A percentile compares a stretch with the other conserved stretches of the same genome.
Evolutionary conservation across 2,888 invertebrate species (phyloP).

Genomic region (Drosophila diplacantha): DNA sequence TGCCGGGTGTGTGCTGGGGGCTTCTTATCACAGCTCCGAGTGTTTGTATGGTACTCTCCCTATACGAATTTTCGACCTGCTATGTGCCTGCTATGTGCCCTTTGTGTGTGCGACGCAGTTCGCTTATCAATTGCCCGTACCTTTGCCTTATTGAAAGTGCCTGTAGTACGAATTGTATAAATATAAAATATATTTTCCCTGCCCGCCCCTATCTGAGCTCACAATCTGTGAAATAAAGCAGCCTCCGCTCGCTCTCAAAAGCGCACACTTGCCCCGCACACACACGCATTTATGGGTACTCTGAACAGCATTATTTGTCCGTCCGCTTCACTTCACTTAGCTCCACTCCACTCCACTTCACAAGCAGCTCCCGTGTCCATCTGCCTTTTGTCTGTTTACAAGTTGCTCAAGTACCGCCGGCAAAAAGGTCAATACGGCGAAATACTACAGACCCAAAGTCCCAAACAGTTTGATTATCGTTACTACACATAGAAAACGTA

Average conservation of each 20-base stretch:
- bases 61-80: conserved; percentile 3
- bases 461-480: conserved; percentile 6
- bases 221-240: conserved; percentile 50
- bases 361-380: conserved; percentile 17
- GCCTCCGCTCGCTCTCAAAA: conserved; percentile 10
- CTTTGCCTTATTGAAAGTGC: conserved; percentile 34
- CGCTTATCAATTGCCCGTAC: conserved; percentile 52
- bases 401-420: conserved; percentile 33
- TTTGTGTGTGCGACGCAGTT: conserved; percentile 34
- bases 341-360: conserved; percentile 27
- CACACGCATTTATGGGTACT: conserved; percentile 5
- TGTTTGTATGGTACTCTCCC: conserved; percentile 6
- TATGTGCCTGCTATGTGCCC: conserved; percentile 2
- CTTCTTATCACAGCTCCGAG: conserved; percentile 25
- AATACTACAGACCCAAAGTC: conserved; percentile 9
- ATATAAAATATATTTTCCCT: conserved; percentile 18
- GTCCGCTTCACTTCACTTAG: conserved; percentile 26
- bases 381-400: conserved; percentile 44
- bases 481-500: background rate
- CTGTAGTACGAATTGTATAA: conserved; percentile 25
- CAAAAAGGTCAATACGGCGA: conserved; percentile 28
- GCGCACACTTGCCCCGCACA: background rate
- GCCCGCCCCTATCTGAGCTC: conserved; percentile 42
- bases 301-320: conserved; percentile 19
- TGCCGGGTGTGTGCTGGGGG: background rate